Conservation (phyloP, 1,140 invertebrate genomes). For the Ostrea denselamellosa region DNA sequence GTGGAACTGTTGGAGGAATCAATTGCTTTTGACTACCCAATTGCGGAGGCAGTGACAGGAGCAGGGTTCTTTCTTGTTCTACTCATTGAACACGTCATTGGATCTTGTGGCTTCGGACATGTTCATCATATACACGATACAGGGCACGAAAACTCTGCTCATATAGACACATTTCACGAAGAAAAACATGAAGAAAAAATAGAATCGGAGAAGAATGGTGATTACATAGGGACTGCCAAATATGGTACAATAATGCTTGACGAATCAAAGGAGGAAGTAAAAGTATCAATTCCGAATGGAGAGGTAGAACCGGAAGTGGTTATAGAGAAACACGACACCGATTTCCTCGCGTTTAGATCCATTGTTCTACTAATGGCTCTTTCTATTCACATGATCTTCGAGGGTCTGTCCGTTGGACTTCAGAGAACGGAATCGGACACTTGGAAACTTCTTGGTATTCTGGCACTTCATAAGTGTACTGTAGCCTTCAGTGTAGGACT, state of each 20-base stretch:
- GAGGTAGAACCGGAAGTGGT: constrained; percentile 12
- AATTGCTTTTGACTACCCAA: constrained; percentile 56
- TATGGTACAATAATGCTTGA: not conserved
- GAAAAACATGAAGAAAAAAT: not conserved
- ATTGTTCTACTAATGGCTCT: constrained; percentile 69
- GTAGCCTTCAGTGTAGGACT: constrained; percentile 89
- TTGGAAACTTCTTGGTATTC: constrained; percentile 84
- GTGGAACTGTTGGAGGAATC: constrained; percentile 69
- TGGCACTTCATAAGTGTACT: constrained; percentile 85
- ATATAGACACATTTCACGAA: not conserved
- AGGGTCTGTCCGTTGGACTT: constrained; percentile 70
- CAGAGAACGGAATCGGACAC: constrained; percentile 81
- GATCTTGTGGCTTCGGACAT: constrained; percentile 58
- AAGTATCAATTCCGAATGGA: not conserved
- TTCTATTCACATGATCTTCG: constrained; percentile 74
- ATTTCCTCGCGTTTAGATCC: constrained; percentile 60
- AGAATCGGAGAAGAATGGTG: not conserved
- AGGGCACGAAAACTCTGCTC: not conserved
- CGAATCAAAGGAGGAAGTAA: not conserved
- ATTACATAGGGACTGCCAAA: not conserved
- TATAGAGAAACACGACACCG: constrained; percentile 32
- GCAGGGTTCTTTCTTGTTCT: constrained; percentile 82
- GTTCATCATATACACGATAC: not conserved
- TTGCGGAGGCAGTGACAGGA: constrained; percentile 71
- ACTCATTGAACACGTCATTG: constrained; percentile 80